Evolutionary conservation across 2,797 vertebrate genomes (phyloP), one percentile per base, ranked within the genome.

Genomic region (Acanthiza pusilla): DNA sequence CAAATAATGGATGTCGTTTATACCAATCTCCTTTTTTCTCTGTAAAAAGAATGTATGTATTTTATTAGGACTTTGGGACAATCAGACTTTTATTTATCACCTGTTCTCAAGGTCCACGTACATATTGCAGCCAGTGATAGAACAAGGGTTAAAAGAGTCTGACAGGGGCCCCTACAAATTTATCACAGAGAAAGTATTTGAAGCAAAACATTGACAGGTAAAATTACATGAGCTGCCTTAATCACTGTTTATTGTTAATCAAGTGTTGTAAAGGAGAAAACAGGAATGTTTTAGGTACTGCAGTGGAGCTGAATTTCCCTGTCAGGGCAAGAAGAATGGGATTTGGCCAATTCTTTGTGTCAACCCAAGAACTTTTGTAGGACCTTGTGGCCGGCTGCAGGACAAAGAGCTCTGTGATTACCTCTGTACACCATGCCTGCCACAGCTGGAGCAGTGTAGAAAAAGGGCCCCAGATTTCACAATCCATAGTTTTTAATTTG

Each of bases 311-410:
- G 47, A 71, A 32, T 61, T 88, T 80, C 32, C 1, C 2, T 78
- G 25, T 21, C 48, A 82, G 55, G 63, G 29, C 32, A 65, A 74
- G 27, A 63, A 63, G 29, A 60, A 50, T 12, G 36, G 40, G 47
- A 55, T 60, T 78, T 84, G 47, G 18, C 26, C 1, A 1, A 8
- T 34, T 74, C 50, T 68, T 40, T 79, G 25, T 23, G 43, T 76
- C 66, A 58, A 0, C 16, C 5, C 48, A 74, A 83, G 36, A 78
- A 26, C 20, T 91, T 88, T 42, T 42, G 25, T 34, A 71, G 54
- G 61, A 71, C 26, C 32, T 6, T 6, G 58, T 0, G 2, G 15
- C 42, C 0, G 1, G 29, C 38, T 0, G 0, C 47, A 66, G 68
- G 57, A 53, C 40, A 55, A 80, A 61, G 42, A 47, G 13, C 47